Evolutionary conservation across 2,888 invertebrate species (phyloP).

Genomic region (Gortyna flavago): DNA sequence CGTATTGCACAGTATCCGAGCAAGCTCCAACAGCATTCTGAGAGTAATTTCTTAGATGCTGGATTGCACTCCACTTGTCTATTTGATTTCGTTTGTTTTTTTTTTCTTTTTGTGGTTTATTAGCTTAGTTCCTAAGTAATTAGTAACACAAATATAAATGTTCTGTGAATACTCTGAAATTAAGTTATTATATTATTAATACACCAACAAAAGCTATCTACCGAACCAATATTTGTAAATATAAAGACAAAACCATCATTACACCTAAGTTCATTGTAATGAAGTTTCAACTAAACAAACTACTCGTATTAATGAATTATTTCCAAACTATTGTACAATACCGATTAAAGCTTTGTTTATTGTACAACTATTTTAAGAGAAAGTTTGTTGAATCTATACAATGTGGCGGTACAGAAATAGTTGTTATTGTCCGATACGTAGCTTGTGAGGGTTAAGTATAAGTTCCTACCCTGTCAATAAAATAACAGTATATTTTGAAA

Average conservation of each 20-base stretch:
- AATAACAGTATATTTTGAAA: background rate
- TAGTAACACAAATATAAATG: background rate
- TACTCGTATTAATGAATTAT: conserved; percentile 24
- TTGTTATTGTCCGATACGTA: background rate
- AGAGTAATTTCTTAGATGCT: no score
- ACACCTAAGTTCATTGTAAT: conserved; percentile 15
- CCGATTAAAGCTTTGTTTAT: conserved; percentile 30
- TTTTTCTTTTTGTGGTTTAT: no score
- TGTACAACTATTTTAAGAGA: conserved; percentile 31
- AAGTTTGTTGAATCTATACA: conserved; percentile 37
- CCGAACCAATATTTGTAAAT: background rate
- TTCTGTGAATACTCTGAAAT: no score
- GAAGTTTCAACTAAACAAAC: conserved; percentile 30
- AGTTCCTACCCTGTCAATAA: background rate
- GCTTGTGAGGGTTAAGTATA: conserved; percentile 10
- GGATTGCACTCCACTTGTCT: background rate
- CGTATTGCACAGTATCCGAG: background rate
- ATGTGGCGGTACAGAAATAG: conserved; percentile 26
- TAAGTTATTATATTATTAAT: background rate
- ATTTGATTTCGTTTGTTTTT: background rate
- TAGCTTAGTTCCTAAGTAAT: no score
- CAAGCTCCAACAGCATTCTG: no score
- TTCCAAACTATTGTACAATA: conserved; percentile 28
- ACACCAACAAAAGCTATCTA: conserved; percentile 4
- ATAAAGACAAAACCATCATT: conserved; percentile 15